phyloP scores from a whole-genome alignment of 2,888 invertebrate genomes.

The Tubiluchus corallicola region DNA sequence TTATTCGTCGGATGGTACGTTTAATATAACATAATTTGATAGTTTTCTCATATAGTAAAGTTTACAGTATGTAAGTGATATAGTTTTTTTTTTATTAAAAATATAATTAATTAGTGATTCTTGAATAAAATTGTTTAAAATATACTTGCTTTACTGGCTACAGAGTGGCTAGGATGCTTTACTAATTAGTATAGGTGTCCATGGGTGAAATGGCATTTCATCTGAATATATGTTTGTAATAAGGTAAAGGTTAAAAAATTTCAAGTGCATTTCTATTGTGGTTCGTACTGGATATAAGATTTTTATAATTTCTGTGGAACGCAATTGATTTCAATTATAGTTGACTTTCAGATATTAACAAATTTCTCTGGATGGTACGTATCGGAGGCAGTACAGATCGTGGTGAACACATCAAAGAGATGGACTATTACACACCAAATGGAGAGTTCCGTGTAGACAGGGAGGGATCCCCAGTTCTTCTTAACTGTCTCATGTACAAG shows the following conservation, averaged over 20 bases:
- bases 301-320: constrained; percentile 11
- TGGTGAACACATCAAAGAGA: constrained; percentile 85
- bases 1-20: constrained; percentile 82
- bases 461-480: constrained; percentile 70
- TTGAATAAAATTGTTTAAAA: constrained; percentile 4
- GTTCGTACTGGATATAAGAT: background rate
- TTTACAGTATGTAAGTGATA: background rate
- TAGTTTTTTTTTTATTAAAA: background rate
- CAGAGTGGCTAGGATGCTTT: background rate
- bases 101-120: background rate
- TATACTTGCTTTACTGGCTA: background rate
- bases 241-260: too few species aligned
- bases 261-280: constrained; percentile 8
- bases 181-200: too few species aligned
- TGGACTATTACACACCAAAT: constrained; percentile 82
- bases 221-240: too few species aligned
- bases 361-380: constrained; percentile 97
- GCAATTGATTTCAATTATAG: constrained; percentile 5
- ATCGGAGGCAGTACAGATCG: constrained; percentile 89
- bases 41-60: background rate
- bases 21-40: background rate
- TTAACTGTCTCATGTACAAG: constrained; percentile 98
- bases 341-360: constrained; percentile 63
- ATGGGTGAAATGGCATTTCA: too few species aligned
- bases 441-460: constrained; percentile 93